phyloP scores from a whole-genome alignment of 2,888 invertebrate genomes.

The Dasypolia templi region DNA sequence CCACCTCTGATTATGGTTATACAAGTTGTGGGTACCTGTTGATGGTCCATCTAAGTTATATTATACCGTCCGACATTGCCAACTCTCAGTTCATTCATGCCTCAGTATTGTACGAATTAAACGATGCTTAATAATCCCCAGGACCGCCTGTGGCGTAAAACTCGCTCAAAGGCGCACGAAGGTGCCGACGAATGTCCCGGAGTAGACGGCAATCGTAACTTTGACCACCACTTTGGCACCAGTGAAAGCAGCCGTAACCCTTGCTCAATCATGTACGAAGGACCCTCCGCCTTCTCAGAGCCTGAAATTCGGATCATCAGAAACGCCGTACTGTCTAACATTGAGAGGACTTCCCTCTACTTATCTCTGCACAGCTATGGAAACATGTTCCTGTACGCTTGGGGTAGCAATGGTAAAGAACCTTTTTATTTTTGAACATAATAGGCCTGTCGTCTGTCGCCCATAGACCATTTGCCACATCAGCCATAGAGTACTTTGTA shows the following conservation, averaged over 20 bases:
- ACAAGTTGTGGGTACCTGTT: no score
- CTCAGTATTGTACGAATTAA: not conserved
- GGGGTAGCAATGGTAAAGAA: constrained; percentile 91
- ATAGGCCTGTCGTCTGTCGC: not conserved
- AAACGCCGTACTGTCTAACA: constrained; percentile 88
- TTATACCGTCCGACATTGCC: no score
- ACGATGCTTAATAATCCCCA: constrained; percentile 66
- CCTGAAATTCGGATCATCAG: constrained; percentile 91
- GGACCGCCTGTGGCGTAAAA: constrained; percentile 93
- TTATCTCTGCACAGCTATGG: constrained; percentile 94
- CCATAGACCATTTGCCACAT: not conserved
- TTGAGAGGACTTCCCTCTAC: constrained; percentile 91
- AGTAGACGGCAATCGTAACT: constrained; percentile 95
- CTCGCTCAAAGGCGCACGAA: constrained; percentile 88
- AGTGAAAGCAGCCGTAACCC: constrained; percentile 85
- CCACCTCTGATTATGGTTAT: no score
- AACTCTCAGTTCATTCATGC: no score
- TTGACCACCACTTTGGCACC: constrained; percentile 93
- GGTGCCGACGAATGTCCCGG: constrained; percentile 91
- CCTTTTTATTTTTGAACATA: not conserved
- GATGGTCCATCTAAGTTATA: no score
- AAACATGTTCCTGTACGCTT: constrained; percentile 92
- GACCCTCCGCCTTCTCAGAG: constrained; percentile 92
- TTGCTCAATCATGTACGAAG: constrained; percentile 92
- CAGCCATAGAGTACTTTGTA: not conserved